Evolutionary conservation across 2,113 vertebrate genomes (phyloP).

Genomic region (Macaca fascicularis): T2T-MFA8v1.1 NC_088377.1:101546001-101546500

Average conservation of each 20-base stretch:
- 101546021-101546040: constrained; percentile 78
- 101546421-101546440: constrained; percentile 19
- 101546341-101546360: not conserved
- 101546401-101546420: not conserved
- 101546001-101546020: constrained; percentile 76
- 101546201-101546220: not conserved
- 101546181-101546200: not conserved
- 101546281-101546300: not conserved
- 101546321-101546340: not conserved
- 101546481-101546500: constrained; percentile 39
- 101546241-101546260: not conserved
- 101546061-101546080: constrained; percentile 71
- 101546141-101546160: constrained; percentile 43
- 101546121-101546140: constrained; percentile 65
- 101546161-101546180: constrained; percentile 16
- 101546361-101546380: not conserved
- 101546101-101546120: constrained; percentile 21
- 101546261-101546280: not conserved
- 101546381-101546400: not conserved
- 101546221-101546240: not conserved
- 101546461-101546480: constrained; percentile 53
- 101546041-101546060: constrained; percentile 65
- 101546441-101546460: constrained; percentile 50
- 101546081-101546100: constrained; percentile 47
- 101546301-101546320: not conserved